These are phyloP conservation scores for Dicyrtomina minuta DNA, from an alignment of 2,888 invertebrate species.

Conservation along the genomic window DNA sequence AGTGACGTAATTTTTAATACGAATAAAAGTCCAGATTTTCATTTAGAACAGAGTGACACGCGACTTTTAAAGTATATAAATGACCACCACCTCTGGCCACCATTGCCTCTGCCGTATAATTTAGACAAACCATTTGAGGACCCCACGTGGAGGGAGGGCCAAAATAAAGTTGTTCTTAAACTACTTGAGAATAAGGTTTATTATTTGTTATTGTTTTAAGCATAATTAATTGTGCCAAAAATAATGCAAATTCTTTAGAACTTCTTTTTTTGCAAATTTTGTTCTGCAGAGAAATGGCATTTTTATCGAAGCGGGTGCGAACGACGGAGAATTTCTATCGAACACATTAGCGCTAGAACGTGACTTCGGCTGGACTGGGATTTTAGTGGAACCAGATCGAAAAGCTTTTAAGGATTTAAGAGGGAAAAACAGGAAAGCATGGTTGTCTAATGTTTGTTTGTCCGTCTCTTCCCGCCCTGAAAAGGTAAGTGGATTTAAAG, in stretches of 20 bases:
- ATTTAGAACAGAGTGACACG: neutral
- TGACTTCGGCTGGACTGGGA: neutral
- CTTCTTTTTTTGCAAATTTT: neutral
- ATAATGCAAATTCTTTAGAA: too few relatives aligned
- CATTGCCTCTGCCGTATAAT: neutral
- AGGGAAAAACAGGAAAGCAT: too few relatives aligned
- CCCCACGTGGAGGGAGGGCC: neutral
- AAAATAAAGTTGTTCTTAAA: neutral
- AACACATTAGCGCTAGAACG: constrained; percentile 1
- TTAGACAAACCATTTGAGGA: neutral
- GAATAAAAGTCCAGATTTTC: neutral
- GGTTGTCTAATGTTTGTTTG: too few relatives aligned
- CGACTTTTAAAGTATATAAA: neutral
- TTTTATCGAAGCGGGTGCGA: too few relatives aligned
- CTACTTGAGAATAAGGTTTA: neutral
- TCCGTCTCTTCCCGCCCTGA: neutral
- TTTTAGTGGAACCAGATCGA: neutral
- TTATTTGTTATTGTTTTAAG: too few relatives aligned
- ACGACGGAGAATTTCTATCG: too few relatives aligned
- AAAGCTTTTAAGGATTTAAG: neutral
- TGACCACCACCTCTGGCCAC: neutral
- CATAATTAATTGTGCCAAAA: too few relatives aligned
- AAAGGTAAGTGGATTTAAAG: neutral
- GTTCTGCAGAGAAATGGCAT: too few relatives aligned
- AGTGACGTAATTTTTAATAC: too few relatives aligned